A percentile compares a stretch with the other conserved stretches of the same genome.
phyloP scores from a whole-genome alignment of 2,797 vertebrate genomes.

The Ctenopoma kingsleyae region DNA sequence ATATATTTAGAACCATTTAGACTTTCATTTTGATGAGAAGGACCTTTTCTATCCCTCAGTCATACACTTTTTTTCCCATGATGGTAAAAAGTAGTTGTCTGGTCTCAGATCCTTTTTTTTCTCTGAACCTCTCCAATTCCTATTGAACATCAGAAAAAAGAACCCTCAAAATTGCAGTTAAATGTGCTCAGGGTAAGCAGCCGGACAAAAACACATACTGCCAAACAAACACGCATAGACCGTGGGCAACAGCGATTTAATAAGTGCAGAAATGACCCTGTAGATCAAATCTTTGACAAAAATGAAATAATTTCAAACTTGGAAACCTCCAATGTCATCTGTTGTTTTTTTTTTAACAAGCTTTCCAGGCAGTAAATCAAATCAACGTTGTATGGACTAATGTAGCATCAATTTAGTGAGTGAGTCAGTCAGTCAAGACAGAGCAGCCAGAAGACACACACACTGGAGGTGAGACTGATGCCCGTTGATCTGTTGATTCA shows the following conservation, averaged over 20 bases:
- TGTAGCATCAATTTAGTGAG: conserved; percentile 39
- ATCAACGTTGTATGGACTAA: conserved; percentile 46
- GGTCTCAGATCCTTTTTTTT: conserved; percentile 41
- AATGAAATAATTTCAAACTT: conserved; percentile 40
- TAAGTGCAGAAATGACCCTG: conserved; percentile 25
- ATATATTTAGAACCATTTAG: neutral
- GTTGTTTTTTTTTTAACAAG: conserved; percentile 18
- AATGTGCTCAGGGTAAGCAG: conserved; percentile 35
- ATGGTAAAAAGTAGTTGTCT: conserved; percentile 7
- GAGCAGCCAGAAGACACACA: conserved; percentile 4
- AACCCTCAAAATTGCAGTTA: conserved; percentile 24
- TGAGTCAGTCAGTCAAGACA: conserved; percentile 38
- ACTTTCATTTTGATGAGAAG: too few species aligned
- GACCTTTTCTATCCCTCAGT: too few species aligned
- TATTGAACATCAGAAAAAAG: conserved; percentile 33
- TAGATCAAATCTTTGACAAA: conserved; percentile 34
- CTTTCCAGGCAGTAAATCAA: conserved; percentile 29
- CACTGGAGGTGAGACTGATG: conserved; percentile 57
- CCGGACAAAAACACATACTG: conserved; percentile 27
- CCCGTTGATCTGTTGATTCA: conserved; percentile 70
- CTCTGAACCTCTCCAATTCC: conserved; percentile 28
- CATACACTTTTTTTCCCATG: neutral
- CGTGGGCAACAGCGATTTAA: conserved; percentile 31
- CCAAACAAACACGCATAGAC: conserved; percentile 26
- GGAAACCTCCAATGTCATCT: conserved; percentile 18